Base-by-base conservation (phyloP, 2,888 invertebrate species). In the Gisinianus flammeolus region DNA sequence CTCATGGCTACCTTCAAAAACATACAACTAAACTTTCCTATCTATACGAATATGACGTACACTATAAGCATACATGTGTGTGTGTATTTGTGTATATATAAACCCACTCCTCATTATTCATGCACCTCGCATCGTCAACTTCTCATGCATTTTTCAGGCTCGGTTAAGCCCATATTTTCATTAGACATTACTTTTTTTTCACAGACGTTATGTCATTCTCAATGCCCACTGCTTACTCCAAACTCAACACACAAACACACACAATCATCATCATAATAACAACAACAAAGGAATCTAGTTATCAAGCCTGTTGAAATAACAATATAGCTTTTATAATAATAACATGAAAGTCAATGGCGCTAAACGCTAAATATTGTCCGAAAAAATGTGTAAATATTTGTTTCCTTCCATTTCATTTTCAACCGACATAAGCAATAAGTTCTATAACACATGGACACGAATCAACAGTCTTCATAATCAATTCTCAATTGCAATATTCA, bases 61-160 rank as follows among this genome's bases (percentile, higher is more conserved):
- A 44, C 19, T 44, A n/a, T 22, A 58, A n/a, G 58, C 24, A 58
- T 24, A 58, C 58, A 58, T 58, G 19, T 58, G 6, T 24, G 19
- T 58, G 19, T 58, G 12, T 62, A 62, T 26, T 26, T 62, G 28
- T 62, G 44, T 26, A 26, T 26, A 62, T 62, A 26, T 58, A 58
- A 8, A 24, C 26, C 2, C 19, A 5, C 67, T 67, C 24, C 72
- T 72, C 72, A 72, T 72, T 72, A 72, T 72, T 62, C 72, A 72
- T 72, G 72, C 72, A 72, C 72, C 31, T 62, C 54, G 72, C 72
- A 72, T 72, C 72, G 72, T 58, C 72, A 72, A 33, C 58, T 35
- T 54, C 58, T 72, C 71, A 54, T 71, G 26, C 72, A 72, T 72
- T 56, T 72, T 72, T 72, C 62, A 72, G 33, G 62, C 35, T 62